Evolutionary conservation across 2,888 invertebrate genomes (phyloP).

Genomic region (Stramonita haemastoma): DNA sequence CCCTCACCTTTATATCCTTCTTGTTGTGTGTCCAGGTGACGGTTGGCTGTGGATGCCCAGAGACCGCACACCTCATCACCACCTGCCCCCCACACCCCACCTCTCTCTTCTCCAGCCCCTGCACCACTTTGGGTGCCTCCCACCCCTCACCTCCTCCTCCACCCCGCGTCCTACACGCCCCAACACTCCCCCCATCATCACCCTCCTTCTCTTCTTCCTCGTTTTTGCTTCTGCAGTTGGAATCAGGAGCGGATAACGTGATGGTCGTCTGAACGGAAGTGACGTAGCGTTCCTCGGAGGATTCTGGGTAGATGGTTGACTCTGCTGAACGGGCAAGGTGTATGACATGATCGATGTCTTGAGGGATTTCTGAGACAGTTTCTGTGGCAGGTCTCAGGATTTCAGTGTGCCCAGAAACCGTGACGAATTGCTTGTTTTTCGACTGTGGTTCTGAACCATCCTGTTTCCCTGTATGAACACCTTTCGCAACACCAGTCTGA

Average conservation of each 20-base stretch:
- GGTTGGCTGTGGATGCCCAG: slow-evolving; percentile 81
- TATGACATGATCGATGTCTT: background rate
- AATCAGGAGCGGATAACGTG: background rate
- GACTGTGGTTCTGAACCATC: background rate
- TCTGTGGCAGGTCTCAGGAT: background rate
- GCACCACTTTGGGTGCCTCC: background rate
- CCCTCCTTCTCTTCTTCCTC: background rate
- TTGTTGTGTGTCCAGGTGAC: slow-evolving; percentile 85
- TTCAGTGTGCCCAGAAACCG: background rate
- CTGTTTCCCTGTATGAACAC: background rate
- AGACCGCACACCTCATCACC: slow-evolving; percentile 86
- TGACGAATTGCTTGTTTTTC: background rate
- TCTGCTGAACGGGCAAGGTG: background rate
- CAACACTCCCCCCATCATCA: background rate
- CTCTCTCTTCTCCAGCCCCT: background rate
- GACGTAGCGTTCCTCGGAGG: background rate
- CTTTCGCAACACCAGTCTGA: background rate
- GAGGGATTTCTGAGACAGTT: background rate
- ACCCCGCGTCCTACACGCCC: background rate
- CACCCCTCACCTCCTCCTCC: background rate
- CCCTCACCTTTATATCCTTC: slow-evolving; percentile 71
- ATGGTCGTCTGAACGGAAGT: background rate
- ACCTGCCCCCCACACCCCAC: no score
- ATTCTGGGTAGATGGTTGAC: background rate
- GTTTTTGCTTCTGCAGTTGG: background rate